Evolutionary conservation across 1,140 invertebrate genomes (phyloP).

Genomic region (Drosophila subobscura): DNA sequence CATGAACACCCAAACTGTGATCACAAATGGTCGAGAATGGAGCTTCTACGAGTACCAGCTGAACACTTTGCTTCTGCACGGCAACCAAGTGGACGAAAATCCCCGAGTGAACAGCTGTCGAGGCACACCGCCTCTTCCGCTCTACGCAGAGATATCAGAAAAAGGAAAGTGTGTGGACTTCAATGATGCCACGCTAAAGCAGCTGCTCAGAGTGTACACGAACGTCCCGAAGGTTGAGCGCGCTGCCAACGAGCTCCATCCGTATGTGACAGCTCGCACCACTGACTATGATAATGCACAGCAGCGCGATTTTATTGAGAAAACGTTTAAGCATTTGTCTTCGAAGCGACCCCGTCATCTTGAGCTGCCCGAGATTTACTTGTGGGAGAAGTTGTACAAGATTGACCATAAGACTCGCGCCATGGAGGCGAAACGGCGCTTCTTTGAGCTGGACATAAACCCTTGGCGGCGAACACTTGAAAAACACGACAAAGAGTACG

Average conservation of each 20-base stretch:
- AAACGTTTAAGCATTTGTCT: conserved; percentile 87
- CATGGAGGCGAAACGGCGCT: conserved; percentile 87
- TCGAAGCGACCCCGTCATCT: conserved; percentile 87
- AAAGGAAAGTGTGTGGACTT: conserved; percentile 89
- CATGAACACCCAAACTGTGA: conserved; percentile 91
- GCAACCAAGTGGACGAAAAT: conserved; percentile 87
- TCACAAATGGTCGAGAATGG: conserved; percentile 93
- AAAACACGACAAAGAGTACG: conserved; percentile 87
- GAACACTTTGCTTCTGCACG: conserved; percentile 90
- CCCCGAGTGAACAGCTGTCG: conserved; percentile 91
- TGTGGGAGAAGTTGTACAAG: conserved; percentile 92
- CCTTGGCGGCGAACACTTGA: conserved; percentile 86
- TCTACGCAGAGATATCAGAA: conserved; percentile 90
- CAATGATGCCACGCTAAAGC: conserved; percentile 91
- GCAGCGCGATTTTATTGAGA: conserved; percentile 88
- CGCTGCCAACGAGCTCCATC: conserved; percentile 86
- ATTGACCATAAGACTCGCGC: conserved; percentile 87
- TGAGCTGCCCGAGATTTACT: conserved; percentile 87
- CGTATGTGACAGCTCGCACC: conserved; percentile 87
- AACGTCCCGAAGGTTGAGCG: conserved; percentile 88
- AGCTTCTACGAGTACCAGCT: conserved; percentile 94
- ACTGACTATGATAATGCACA: conserved; percentile 88
- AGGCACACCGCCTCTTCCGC: conserved; percentile 87
- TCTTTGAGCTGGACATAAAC: conserved; percentile 87
- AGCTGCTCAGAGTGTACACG: conserved; percentile 90